phyloP scores from a whole-genome alignment of 2,113 vertebrate species.

The Hemiscyllium ocellatum region DNA sequence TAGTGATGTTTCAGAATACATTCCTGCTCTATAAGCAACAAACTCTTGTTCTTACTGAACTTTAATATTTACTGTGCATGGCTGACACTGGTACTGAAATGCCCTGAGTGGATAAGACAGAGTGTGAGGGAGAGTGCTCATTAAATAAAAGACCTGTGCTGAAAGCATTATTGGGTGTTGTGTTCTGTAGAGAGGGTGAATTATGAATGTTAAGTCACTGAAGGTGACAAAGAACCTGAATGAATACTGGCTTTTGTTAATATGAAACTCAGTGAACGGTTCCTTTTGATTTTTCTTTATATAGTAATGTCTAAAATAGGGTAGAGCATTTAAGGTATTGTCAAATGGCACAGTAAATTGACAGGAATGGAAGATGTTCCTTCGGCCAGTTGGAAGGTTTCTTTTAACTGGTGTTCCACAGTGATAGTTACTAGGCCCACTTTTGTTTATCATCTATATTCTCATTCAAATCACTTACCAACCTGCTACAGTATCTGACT shows the following conservation, averaged over 20 bases:
- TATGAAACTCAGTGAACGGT: not conserved
- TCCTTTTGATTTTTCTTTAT: no score
- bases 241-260: not conserved
- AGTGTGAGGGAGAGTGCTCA: not conserved
- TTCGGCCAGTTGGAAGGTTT: no score
- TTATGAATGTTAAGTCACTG: not conserved
- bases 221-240: not conserved
- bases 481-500: no score
- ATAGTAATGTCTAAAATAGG: no score
- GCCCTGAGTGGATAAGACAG: not conserved
- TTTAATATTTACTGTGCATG: not conserved
- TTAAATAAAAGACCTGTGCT: constrained; percentile 12
- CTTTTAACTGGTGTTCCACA: no score
- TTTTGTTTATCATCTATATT: no score
- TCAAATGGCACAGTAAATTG: no score
- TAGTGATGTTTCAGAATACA: not conserved
- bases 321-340: no score
- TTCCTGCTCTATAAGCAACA: not conserved
- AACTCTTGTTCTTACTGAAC: not conserved
- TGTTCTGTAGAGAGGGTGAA: not conserved
- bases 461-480: no score
- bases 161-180: not conserved
- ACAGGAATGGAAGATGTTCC: no score
- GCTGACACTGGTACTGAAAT: not conserved
- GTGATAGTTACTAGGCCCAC: no score